These are phyloP conservation scores for Echinometra lucunter DNA, from an alignment of 53 echinoderm and acorn worm species.

Conservation along the genomic window DNA sequence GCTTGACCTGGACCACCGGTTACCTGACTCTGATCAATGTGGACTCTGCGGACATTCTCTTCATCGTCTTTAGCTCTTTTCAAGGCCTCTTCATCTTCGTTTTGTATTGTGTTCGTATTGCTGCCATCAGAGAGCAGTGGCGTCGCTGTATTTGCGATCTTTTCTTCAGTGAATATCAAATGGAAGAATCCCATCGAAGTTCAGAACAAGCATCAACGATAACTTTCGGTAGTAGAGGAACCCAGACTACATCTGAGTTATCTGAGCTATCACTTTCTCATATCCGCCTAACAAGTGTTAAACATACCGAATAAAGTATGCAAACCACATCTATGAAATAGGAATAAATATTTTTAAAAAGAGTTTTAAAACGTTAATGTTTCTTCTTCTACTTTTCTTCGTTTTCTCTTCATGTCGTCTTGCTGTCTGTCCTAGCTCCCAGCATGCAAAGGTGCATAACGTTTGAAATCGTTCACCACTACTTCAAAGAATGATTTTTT, in stretches of 20 bases:
- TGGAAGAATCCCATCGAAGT: neutral
- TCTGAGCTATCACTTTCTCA: too few relatives aligned
- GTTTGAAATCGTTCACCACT: too few relatives aligned
- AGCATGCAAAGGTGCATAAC: too few relatives aligned
- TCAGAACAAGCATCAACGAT: neutral
- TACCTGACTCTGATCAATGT: slow-evolving; percentile 30
- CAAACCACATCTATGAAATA: too few relatives aligned
- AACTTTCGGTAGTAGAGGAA: neutral
- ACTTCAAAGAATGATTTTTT: too few relatives aligned
- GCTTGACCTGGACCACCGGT: neutral
- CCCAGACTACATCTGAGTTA: neutral
- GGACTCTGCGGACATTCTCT: neutral
- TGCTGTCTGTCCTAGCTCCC: too few relatives aligned
- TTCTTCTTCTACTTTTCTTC: too few relatives aligned
- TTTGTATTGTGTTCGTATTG: neutral
- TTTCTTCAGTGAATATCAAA: neutral
- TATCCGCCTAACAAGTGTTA: neutral
- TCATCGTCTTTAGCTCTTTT: neutral
- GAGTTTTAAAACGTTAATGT: too few relatives aligned
- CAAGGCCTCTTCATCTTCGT: neutral
- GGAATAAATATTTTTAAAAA: too few relatives aligned
- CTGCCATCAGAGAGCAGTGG: neutral
- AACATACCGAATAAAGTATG: too few relatives aligned
- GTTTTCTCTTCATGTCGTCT: too few relatives aligned
- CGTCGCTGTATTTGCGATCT: neutral